A percentile compares a stretch with the other conserved stretches of the same genome.
Evolutionary conservation across 2,113 vertebrate genomes (phyloP).

Genomic region (Hyperoodon ampullatus): DNA sequence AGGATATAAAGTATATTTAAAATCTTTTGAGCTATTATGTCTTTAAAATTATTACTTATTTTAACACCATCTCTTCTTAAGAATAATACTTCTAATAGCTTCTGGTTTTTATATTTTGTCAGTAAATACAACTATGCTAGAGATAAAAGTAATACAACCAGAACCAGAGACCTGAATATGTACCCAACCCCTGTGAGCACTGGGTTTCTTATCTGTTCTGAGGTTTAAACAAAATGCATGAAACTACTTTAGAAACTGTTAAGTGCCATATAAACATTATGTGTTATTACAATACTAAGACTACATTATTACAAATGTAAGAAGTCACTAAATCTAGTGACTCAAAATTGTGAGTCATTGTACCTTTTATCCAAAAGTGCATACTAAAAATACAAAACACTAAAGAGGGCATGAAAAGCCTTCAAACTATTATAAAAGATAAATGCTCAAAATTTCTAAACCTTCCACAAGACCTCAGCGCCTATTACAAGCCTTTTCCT

Average conservation of each 20-base stretch:
- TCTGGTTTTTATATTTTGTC: constrained; percentile 16
- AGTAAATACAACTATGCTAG: background rate
- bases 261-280: constrained; percentile 3
- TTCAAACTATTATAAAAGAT: constrained; percentile 33
- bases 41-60: constrained; percentile 7
- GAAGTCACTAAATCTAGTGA: constrained; percentile 13
- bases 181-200: background rate
- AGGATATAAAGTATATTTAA: background rate
- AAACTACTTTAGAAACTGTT: background rate
- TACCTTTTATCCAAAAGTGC: constrained; percentile 14
- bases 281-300: background rate
- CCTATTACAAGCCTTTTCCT: background rate
- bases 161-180: constrained; percentile 14
- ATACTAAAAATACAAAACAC: constrained; percentile 38
- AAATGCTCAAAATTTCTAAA: constrained; percentile 27
- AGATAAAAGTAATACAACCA: background rate
- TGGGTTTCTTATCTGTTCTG: background rate
- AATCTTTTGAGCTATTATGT: background rate
- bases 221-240: constrained; percentile 10
- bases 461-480: constrained; percentile 7
- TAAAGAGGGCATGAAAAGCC: background rate
- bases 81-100: background rate
- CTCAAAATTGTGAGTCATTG: background rate
- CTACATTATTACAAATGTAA: background rate
- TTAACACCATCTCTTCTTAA: background rate